Conservation (phyloP, 2,888 invertebrate species). For the Pachymerium ferrugineum region DNA sequence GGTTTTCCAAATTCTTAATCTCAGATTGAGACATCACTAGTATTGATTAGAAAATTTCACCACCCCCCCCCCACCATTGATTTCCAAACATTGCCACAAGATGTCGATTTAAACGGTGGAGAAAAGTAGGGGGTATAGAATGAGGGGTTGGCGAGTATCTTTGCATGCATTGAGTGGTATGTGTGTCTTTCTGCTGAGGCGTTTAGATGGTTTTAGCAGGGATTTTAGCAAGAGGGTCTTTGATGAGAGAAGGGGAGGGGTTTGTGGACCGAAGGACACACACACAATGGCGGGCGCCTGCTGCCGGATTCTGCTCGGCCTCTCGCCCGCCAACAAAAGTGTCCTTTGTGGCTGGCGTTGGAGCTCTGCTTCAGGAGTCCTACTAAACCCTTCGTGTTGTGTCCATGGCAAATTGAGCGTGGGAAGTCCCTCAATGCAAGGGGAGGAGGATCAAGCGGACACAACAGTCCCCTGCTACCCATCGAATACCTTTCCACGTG, state of each 20-base stretch:
- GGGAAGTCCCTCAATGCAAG: slow-evolving; percentile 27
- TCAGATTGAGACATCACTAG: background rate
- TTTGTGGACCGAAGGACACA: slow-evolving; percentile 20
- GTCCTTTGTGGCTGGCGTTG: slow-evolving; percentile 22
- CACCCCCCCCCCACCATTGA: background rate
- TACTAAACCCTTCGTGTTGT: slow-evolving; percentile 20
- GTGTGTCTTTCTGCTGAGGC: slow-evolving; percentile 1
- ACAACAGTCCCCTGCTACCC: background rate
- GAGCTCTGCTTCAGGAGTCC: slow-evolving; percentile 18
- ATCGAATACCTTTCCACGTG: slow-evolving; percentile 28
- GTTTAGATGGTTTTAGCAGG: background rate
- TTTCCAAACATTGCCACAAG: background rate
- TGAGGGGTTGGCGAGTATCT: background rate
- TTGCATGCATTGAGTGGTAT: background rate
- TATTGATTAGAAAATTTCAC: background rate
- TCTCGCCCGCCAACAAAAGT: slow-evolving; percentile 22
- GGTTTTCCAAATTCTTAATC: no score
- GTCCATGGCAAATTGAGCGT: slow-evolving; percentile 28
- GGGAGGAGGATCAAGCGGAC: slow-evolving; percentile 18
- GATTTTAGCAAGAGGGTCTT: slow-evolving; percentile 6
- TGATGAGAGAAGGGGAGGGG: background rate
- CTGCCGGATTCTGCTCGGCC: slow-evolving; percentile 24
- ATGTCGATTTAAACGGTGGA: background rate
- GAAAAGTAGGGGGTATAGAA: background rate
- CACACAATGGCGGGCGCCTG: slow-evolving; percentile 20